Evolutionary conservation across 2,888 invertebrate genomes (phyloP).

Genomic region (Chymomyza fuscimana): DNA sequence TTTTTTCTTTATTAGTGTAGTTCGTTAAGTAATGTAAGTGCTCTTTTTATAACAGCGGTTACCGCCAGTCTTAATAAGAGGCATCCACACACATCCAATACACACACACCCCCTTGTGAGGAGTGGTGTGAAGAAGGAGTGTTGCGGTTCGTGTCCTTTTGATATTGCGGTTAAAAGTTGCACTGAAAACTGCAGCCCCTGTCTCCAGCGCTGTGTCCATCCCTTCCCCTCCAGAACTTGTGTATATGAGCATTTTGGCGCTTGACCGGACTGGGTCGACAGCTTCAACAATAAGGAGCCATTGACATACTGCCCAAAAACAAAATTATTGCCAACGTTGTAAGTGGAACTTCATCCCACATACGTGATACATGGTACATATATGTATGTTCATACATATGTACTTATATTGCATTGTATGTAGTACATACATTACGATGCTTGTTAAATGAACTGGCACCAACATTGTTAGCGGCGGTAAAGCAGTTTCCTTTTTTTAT

Average conservation of each 20-base stretch:
- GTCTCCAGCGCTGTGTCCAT: too few species aligned
- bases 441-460: background rate
- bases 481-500: background rate
- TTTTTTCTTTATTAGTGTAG: background rate
- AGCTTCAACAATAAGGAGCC: background rate
- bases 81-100: background rate
- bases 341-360: background rate
- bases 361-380: background rate
- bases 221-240: too few species aligned
- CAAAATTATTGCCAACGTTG: background rate
- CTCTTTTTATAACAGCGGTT: background rate
- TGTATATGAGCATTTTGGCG: background rate
- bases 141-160: background rate
- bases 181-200: background rate
- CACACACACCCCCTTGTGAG: background rate
- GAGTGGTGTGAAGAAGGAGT: background rate
- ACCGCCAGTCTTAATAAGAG: background rate
- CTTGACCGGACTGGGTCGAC: background rate
- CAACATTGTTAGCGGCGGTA: background rate
- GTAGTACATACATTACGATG: background rate
- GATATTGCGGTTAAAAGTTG: background rate
- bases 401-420: background rate
- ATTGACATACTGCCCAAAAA: background rate
- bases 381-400: background rate
- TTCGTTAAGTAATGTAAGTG: background rate